Evolutionary conservation across 1,140 invertebrate species (phyloP), one percentile per base, ranked within the genome.

Genomic region (Danaus plexippus): DNA sequence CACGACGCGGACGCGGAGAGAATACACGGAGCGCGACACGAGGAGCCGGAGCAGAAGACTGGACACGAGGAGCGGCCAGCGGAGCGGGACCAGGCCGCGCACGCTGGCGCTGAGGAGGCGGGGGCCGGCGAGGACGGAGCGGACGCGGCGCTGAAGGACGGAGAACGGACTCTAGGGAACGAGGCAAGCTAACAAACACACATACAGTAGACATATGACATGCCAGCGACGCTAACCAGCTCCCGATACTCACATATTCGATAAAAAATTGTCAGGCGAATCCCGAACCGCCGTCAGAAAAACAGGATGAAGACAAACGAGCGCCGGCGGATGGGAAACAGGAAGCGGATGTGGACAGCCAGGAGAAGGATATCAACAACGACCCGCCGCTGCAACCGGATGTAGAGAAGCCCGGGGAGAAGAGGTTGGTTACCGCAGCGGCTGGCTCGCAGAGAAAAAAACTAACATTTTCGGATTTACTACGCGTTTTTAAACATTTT

Each of bases 371-470:
- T 9, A 59, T 72, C 12, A 71, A 68, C 41, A 75, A 82, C 11
- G 79, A 80, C 49, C 75, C 78, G 1, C 79, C 79, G 9, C 65
- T 81, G 9, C 79, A 85, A 56, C 58, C 65, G 1, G 76, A 80
- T 46, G 54, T 51, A 3, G 81, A 82, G 0, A 85, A 78, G 43
- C 70, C 75, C 1, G 71, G 71, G 5, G 81, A 85, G 58, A 81
- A 80, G 58, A 65, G 74, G 78, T 81, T 11, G 67, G 68, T 65
- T 52, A 10, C n/a, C 43, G 41, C 40, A 18, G 11, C 41, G 47
- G 9, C n/a, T n/a, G n/a, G n/a, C n/a, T n/a, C n/a, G 6, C 2
- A 22, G 2, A 2, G 6, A 22, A 22, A 2, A 22, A 22, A 22
- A 22, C 6, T 22, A 22, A 22, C 6, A 22, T 22, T 2, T 22